Conservation (phyloP, 2,888 invertebrate genomes). For the Galerucella pusilla region DNA sequence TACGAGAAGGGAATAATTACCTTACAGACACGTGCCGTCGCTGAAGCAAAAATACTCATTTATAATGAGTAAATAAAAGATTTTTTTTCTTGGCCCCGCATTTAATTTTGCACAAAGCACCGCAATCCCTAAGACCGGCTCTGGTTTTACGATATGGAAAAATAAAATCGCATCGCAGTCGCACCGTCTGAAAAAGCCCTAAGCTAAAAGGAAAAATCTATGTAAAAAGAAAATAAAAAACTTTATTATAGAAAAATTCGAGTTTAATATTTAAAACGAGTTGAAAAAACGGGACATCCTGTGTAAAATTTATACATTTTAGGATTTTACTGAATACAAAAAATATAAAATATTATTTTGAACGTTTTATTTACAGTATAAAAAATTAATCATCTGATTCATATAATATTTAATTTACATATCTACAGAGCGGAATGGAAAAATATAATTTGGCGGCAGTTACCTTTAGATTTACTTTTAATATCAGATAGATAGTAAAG, state of each 20-base stretch:
- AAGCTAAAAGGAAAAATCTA: too few species aligned
- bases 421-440: not conserved
- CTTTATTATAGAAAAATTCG: not conserved
- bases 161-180: too few species aligned
- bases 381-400: slow-evolving; percentile 1
- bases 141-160: too few species aligned
- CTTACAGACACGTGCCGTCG: too few species aligned
- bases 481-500: too few species aligned
- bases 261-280: not conserved
- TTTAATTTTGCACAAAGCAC: too few species aligned
- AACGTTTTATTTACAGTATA: slow-evolving; percentile 4
- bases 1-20: too few species aligned
- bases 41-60: too few species aligned
- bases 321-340: not conserved
- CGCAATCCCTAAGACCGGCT: too few species aligned
- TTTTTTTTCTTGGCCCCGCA: too few species aligned
- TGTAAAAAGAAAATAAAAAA: not conserved
- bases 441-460: slow-evolving; percentile 1
- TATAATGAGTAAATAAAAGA: too few species aligned
- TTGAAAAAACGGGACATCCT: not conserved
- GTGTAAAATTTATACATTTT: not conserved
- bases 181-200: too few species aligned
- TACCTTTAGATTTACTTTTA: not conserved
- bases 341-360: not conserved
- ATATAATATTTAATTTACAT: not conserved